Conservation (phyloP, 2,888 invertebrate genomes). For the Pristionchus japonicus region DNA sequence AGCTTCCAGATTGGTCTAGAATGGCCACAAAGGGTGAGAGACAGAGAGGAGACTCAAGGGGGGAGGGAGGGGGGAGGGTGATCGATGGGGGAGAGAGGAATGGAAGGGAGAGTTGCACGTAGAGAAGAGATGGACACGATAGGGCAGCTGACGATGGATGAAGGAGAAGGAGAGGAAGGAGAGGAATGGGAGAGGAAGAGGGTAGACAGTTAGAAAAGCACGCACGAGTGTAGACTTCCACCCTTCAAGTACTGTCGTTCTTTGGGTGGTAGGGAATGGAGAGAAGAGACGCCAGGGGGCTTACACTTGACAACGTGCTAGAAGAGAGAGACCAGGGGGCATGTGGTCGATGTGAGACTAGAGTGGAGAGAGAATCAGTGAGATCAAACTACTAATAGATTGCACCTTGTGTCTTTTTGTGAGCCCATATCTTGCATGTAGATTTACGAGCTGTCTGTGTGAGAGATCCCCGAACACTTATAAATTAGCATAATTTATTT, state of each 20-base stretch:
- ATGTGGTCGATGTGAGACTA: background rate
- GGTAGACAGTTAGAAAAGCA: background rate
- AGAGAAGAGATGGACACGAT: slow-evolving; percentile 24
- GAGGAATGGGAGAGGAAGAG: background rate
- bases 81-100: background rate
- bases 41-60: background rate
- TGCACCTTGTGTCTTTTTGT: background rate
- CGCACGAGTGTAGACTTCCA: background rate
- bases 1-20: background rate
- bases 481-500: background rate
- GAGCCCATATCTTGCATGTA: background rate
- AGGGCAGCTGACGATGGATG: slow-evolving; percentile 28
- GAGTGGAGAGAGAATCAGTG: background rate
- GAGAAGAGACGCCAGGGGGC: background rate
- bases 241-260: background rate
- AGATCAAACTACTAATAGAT: background rate
- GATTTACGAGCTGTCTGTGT: background rate
- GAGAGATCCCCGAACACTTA: background rate
- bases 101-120: background rate
- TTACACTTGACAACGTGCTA: background rate
- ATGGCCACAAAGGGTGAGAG: background rate
- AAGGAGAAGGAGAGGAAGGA: slow-evolving; percentile 1
- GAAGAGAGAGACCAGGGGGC: background rate
- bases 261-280: background rate
- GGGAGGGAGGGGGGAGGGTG: background rate